Base-by-base conservation (phyloP, 2,888 invertebrate species). In the Stomorhina lunata region DNA sequence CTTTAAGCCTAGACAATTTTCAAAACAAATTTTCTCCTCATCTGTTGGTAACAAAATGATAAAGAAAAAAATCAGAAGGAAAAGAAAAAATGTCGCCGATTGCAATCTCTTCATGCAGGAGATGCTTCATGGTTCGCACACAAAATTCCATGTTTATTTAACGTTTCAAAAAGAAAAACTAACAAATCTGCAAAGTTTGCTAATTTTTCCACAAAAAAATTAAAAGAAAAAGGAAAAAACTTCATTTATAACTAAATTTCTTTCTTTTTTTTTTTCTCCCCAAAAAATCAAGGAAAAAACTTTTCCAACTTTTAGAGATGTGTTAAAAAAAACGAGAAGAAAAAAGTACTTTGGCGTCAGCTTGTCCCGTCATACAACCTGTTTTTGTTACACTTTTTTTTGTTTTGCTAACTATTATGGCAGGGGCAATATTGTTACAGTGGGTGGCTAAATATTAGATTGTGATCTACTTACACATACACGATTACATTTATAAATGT, bases 141-240 rank as follows among this genome's bases (percentile, higher is more conserved):
- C 7, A 17, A 43, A 43, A 25, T 29, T 61, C 25, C 27, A 27
- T 45, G 71, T 69, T 68, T 69, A 25, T 29, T 22, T 48, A 48
- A 53, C 15, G 69, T 37, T 57, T 37, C 32, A 37, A 65, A 25
- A 37, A 59, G 27, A 55, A 55, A 50, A 63, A 69, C 17, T 66
- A 82, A 79, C 75, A 82, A 69, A 79, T 66, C 76, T 79, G 82
- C 71, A 53, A 82, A 79, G 37, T 82, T 82, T 82, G 82, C 57
- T 75, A 79, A 79, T 59, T 65, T 75, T 61, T 22, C 43, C 2
- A 15, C 15, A 10, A 55, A 66, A 66, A 55, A 63, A 68, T 12
- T 10, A 20, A 10, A 45, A 32, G 27, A 63, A n/a, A n/a, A n/a
- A n/a, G n/a, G n/a, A 22, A 81, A 76, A 71, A 66, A 29, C 37